These are phyloP conservation scores for Meandrina meandrites DNA, from an alignment of 92 coral and sea anemone species.

Conservation along the genomic window DNA sequence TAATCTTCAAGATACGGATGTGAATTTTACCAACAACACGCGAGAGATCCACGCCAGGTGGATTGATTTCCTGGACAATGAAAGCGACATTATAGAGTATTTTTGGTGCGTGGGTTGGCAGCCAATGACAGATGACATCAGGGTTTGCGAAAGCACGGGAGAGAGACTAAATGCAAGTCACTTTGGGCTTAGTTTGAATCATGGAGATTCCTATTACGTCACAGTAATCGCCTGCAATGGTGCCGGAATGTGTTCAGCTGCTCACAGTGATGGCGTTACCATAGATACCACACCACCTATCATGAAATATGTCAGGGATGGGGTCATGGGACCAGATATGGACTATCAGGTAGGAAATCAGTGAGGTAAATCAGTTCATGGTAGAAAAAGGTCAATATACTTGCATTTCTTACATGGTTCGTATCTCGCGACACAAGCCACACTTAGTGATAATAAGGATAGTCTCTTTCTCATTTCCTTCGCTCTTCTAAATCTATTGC, in stretches of 20 bases:
- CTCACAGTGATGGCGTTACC: slow-evolving; percentile 84
- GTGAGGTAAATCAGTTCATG: too few species aligned
- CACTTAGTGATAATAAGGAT: too few species aligned
- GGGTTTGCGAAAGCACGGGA: slow-evolving; percentile 85
- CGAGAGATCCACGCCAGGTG: slow-evolving; percentile 89
- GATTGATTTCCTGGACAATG: slow-evolving; percentile 92
- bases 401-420: too few species aligned
- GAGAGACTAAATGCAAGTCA: slow-evolving; percentile 80
- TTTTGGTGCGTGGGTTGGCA: slow-evolving; percentile 93
- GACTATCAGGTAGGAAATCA: slow-evolving; percentile 85
- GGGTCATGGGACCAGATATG: slow-evolving; percentile 96
- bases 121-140: slow-evolving; percentile 85
- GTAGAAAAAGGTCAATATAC: too few species aligned
- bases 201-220: slow-evolving; percentile 82
- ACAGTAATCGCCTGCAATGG: slow-evolving; percentile 93
- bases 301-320: slow-evolving; percentile 91
- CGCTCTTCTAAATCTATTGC: too few species aligned
- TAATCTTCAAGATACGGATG: slow-evolving; percentile 78
- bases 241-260: slow-evolving; percentile 92
- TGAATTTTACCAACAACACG: slow-evolving; percentile 86
- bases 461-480: too few species aligned
- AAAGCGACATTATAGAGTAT: slow-evolving; percentile 82
- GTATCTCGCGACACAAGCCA: too few species aligned
- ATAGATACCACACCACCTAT: slow-evolving; percentile 93
- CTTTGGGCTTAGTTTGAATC: slow-evolving; percentile 72